phyloP scores from a whole-genome alignment of 2,797 vertebrate species.

The Argya squamiceps region DNA sequence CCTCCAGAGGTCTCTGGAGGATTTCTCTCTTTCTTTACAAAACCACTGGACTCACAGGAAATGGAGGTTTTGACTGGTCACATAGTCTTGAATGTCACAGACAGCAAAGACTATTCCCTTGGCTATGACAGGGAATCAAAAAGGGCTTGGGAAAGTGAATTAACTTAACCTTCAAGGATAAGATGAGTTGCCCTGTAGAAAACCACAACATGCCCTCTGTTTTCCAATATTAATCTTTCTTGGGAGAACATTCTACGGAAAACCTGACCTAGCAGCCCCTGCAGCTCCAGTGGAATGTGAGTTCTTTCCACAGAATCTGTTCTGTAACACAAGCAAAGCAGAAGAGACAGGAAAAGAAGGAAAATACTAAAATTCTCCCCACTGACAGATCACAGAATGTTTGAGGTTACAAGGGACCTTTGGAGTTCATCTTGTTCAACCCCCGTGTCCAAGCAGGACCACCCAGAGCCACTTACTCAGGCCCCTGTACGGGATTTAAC shows the following conservation, averaged over 20 bases:
- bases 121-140: background rate
- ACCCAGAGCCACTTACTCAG: background rate
- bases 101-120: background rate
- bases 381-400: background rate
- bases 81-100: background rate
- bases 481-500: background rate
- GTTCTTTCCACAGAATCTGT: background rate
- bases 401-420: background rate
- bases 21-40: background rate
- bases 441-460: fast-evolving
- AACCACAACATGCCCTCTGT: background rate
- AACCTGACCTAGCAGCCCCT: background rate
- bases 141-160: background rate
- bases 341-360: background rate
- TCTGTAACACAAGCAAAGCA: background rate
- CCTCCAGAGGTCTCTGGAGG: background rate
- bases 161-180: background rate
- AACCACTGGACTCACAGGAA: background rate
- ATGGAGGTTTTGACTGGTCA: background rate
- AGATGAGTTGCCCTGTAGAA: background rate
- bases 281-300: background rate
- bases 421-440: background rate
- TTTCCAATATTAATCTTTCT: background rate
- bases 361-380: background rate
- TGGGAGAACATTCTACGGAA: background rate